Conservation (phyloP, 2,113 vertebrate species). For the Casuarius casuarius region DNA sequence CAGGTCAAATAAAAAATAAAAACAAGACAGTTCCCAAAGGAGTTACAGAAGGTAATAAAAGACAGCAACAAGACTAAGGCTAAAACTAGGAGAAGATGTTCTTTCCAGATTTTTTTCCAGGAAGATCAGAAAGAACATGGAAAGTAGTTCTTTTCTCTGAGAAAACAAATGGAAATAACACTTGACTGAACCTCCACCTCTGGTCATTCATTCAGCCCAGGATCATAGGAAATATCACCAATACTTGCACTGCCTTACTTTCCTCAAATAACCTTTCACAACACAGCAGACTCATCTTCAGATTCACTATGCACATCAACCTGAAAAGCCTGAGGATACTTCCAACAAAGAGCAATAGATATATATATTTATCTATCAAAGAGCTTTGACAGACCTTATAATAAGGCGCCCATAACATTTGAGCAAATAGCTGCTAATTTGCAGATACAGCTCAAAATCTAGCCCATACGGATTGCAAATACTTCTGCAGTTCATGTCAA, state of each 20-base stretch:
- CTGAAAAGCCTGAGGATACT: background rate
- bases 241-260: background rate
- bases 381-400: background rate
- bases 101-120: background rate
- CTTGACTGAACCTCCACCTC: background rate
- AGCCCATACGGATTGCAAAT: background rate
- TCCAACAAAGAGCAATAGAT: background rate
- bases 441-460: background rate
- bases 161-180: background rate
- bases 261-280: background rate
- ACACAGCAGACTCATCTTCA: background rate
- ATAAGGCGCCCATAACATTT: background rate
- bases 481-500: background rate
- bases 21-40: background rate
- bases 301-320: background rate
- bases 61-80: background rate
- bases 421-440: background rate
- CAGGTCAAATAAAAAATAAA: conserved; percentile 20
- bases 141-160: background rate
- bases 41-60: background rate
- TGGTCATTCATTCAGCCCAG: background rate
- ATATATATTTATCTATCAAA: background rate
- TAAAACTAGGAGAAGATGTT: background rate
- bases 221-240: rapidly evolving
- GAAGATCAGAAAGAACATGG: background rate